Evolutionary conservation across 2,113 vertebrate genomes (phyloP).

Genomic region (Periophthalmodon schlosseri): DNA sequence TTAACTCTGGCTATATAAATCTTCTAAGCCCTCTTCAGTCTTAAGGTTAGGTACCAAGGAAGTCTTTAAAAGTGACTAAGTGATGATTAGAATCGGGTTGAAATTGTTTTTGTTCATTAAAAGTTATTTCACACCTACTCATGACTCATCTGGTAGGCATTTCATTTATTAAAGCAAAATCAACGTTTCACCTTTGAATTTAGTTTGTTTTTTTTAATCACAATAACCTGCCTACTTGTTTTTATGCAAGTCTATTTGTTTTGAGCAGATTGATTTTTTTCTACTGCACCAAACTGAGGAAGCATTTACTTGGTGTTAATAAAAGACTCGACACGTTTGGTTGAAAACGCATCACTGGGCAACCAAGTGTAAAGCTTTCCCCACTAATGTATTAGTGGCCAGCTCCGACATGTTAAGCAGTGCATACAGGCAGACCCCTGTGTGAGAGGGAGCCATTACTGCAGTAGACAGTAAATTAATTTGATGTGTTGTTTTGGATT

Average conservation of each 20-base stretch:
- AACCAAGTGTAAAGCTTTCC: conserved; percentile 36
- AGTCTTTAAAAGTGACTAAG: conserved; percentile 9
- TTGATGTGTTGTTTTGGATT: no score
- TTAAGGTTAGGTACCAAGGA: conserved; percentile 5
- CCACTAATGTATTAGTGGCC: not conserved
- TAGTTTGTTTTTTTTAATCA: conserved; percentile 13
- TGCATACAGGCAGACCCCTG: not conserved
- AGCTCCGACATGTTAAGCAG: not conserved
- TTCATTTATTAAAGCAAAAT: conserved; percentile 9
- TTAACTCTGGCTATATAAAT: conserved; percentile 14
- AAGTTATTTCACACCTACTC: not conserved
- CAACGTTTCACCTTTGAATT: not conserved
- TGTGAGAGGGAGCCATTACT: not conserved
- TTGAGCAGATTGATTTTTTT: conserved; percentile 4
- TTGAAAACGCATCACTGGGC: conserved; percentile 18
- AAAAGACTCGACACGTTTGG: conserved; percentile 39
- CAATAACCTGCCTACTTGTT: conserved; percentile 20
- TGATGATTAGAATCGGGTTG: not conserved
- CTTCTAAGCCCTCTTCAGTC: conserved; percentile 5
- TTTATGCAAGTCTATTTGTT: not conserved
- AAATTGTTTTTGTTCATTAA: conserved; percentile 10
- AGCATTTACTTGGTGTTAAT: conserved; percentile 27
- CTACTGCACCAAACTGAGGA: conserved; percentile 5
- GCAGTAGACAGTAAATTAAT: not conserved
- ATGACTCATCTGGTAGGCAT: not conserved